Conservation (phyloP, 2,797 vertebrate species). For the Phoeniculus purpureus region DNA sequence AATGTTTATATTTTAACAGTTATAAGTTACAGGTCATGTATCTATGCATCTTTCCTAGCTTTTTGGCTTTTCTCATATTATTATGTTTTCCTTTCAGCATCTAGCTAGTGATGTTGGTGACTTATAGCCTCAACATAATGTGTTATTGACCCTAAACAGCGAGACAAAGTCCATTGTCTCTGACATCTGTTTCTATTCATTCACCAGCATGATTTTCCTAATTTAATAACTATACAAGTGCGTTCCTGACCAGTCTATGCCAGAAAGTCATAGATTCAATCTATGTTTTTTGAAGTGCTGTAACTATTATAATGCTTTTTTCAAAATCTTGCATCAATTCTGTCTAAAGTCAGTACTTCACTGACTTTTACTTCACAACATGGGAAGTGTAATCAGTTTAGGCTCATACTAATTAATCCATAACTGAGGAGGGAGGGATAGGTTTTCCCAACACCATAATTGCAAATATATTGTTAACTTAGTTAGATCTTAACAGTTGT, state of each 20-base stretch:
- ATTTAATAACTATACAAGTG: not conserved
- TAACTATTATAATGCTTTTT: not conserved
- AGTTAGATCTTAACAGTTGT: constrained; percentile 33
- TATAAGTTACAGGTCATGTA: not conserved
- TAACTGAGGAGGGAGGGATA: not conserved
- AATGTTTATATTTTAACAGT: not conserved
- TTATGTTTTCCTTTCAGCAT: not conserved
- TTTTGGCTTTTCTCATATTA: not conserved
- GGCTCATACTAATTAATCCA: not conserved
- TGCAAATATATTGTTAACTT: constrained; percentile 14
- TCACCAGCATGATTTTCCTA: constrained; percentile 1
- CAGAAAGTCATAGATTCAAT: not conserved
- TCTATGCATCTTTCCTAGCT: not conserved
- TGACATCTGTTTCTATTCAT: not conserved
- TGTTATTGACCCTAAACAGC: not conserved
- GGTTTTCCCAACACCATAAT: constrained; percentile 4
- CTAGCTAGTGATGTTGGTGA: not conserved
- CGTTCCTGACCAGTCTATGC: not conserved
- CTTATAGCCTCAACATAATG: not conserved
- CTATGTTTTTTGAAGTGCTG: not conserved
- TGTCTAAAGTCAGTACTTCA: not conserved
- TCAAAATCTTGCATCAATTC: not conserved
- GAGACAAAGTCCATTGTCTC: not conserved
- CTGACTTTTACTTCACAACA: not conserved
- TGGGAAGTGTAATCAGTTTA: not conserved